phyloP scores from a whole-genome alignment of 1,140 invertebrate genomes.

The Cardiocondyla obscurior region DNA sequence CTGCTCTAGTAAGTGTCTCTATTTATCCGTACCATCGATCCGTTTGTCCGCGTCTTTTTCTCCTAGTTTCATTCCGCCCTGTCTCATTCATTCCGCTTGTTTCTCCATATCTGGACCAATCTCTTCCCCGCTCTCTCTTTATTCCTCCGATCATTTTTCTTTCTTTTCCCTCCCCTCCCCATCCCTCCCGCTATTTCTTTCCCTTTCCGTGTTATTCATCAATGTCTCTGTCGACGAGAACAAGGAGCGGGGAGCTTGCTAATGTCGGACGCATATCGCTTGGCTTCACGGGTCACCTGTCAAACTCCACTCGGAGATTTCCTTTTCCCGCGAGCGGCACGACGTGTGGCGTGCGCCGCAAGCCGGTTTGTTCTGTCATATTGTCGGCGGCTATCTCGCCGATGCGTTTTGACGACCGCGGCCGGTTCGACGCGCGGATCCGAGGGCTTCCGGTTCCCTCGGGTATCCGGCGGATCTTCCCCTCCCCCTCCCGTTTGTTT shows the following conservation, averaged over 20 bases:
- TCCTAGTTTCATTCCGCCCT: background rate
- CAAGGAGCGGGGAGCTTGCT: conserved; percentile 38
- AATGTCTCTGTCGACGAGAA: conserved; percentile 31
- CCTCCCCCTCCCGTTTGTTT: conserved; percentile 15
- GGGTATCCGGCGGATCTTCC: conserved; percentile 1
- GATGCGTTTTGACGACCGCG: conserved; percentile 43
- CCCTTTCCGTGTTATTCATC: background rate
- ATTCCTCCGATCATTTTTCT: background rate
- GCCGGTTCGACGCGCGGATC: conserved; percentile 23
- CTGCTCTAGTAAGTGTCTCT: conserved; percentile 5
- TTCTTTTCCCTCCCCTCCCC: background rate
- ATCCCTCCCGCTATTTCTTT: background rate
- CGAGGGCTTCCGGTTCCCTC: conserved; percentile 47
- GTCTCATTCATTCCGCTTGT: background rate
- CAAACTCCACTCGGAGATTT: conserved; percentile 52
- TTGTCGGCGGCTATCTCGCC: conserved; percentile 34
- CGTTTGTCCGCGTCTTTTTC: background rate
- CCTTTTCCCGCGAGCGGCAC: conserved; percentile 23
- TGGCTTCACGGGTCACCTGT: conserved; percentile 65
- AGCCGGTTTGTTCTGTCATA: conserved; percentile 46
- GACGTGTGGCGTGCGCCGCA: conserved; percentile 1
- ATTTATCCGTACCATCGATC: conserved; percentile 28
- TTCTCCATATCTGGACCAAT: background rate
- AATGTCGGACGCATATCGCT: conserved; percentile 41
- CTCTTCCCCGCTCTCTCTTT: background rate